phyloP scores from a whole-genome alignment of 2,797 vertebrate species.

The Chiroxiphia lanceolata region DNA sequence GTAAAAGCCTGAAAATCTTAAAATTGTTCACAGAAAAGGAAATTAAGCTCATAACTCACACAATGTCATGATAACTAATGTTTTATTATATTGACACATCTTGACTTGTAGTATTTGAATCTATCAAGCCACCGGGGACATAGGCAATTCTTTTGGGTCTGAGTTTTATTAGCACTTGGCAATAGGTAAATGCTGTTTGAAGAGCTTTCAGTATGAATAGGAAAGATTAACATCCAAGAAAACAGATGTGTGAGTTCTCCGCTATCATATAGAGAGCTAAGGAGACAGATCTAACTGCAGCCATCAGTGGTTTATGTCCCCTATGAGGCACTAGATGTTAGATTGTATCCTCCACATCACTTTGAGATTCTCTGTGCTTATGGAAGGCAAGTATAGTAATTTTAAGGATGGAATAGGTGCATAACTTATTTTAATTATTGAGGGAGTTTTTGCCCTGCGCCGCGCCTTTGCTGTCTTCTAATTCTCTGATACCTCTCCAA shows the following conservation, averaged over 20 bases:
- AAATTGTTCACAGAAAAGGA: not conserved
- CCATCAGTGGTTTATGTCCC: not conserved
- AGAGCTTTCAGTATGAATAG: not conserved
- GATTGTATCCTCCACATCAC: not conserved
- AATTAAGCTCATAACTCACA: not conserved
- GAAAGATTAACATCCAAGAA: not conserved
- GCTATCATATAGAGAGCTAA: not conserved
- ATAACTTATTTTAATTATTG: not conserved
- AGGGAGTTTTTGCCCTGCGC: not conserved
- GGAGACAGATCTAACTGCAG: not conserved
- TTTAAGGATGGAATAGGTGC: not conserved
- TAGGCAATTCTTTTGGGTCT: not conserved
- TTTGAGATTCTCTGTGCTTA: not conserved
- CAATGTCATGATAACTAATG: not conserved
- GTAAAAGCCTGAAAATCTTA: not conserved
- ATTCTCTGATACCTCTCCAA: not conserved
- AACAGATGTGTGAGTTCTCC: not conserved
- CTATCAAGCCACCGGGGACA: not conserved
- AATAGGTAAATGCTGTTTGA: not conserved
- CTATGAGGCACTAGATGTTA: not conserved
- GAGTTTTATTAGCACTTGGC: not conserved
- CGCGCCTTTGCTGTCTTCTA: rapidly evolving
- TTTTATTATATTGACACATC: not conserved
- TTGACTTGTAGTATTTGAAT: not conserved
- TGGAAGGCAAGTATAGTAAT: not conserved